Evolutionary conservation across 2,888 invertebrate species (phyloP), one percentile per base, ranked within the genome.

Genomic region (Pocota personata): DNA sequence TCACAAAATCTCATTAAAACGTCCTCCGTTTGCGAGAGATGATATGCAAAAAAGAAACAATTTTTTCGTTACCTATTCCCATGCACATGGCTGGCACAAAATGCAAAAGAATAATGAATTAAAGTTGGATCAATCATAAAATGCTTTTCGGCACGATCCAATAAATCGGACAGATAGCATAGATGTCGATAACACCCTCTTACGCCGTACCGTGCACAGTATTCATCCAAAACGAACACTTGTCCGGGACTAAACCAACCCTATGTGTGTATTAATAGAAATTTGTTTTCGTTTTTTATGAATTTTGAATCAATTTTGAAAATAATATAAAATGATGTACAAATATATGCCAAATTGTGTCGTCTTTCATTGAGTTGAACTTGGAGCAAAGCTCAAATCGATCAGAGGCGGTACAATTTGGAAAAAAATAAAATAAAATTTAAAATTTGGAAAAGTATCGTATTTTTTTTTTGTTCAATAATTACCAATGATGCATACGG

Each of bases 211-310:
- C 97, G 95, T 6, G 99, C 99, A 92, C 98, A 99, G 93, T 99
- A 98, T 92, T 98, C 98, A 92, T 99, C 99, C 89, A 99, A 93
- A 10, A 99, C 98, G 93, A 99, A 99, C 69, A 99, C 97, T 94
- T 99, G 99, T 0, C 99, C 99, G 0, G 99, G 99, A 90, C 99
- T 99, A 93, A 99, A 99, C 99, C 99, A 99, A 88, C 99, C 99
- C 98, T 98, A 69, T 76, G 60, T 69, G 48, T 77, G 62, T 75
- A 55, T 71, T 71, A 66, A 37, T 73, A 72, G 46, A 24, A 83
- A 37, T 83, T 79, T 52, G 69, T 66, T 66, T 72, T 60, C 58
- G 30, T 19, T 66, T 43, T 40, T 73, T 55, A 14, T 14, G 8
- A 57, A 46, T 64, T 48, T 62, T 48, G 12, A 24, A 5, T 43